These are phyloP conservation scores for Eupithecia subfuscata DNA, from an alignment of 2,888 invertebrate species.

Conservation along the genomic window DNA sequence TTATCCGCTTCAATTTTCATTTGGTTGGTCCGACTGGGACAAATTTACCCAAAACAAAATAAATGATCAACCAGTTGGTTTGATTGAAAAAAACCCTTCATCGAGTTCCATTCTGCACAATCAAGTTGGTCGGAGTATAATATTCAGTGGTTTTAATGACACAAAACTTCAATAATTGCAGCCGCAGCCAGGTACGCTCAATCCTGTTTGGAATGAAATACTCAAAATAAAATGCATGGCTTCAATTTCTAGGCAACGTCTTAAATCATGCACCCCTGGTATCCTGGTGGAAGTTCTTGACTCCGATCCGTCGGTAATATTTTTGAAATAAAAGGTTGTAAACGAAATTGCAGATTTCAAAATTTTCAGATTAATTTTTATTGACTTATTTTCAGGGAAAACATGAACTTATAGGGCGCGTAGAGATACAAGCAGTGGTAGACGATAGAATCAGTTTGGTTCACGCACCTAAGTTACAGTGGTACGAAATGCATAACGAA, in stretches of 20 bases:
- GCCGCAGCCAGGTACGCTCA: conserved; percentile 51
- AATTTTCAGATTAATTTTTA: background rate
- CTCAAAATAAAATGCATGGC: conserved; percentile 59
- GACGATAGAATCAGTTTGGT: conserved; percentile 53
- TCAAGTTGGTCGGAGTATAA: too few species aligned
- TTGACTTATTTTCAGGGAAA: conserved; percentile 50
- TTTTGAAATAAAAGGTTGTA: background rate
- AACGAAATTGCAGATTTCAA: background rate
- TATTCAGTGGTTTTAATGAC: background rate
- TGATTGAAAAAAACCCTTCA: too few species aligned
- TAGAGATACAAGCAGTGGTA: conserved; percentile 54
- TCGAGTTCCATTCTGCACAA: too few species aligned
- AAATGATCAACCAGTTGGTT: too few species aligned
- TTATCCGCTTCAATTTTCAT: too few species aligned
- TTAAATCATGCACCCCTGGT: conserved; percentile 64
- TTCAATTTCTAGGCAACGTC: conserved; percentile 54
- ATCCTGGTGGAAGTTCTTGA: conserved; percentile 75
- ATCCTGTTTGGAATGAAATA: conserved; percentile 69
- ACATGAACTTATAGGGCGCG: conserved; percentile 61
- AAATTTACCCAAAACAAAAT: too few species aligned
- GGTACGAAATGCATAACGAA: conserved; percentile 73
- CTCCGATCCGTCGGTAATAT: conserved; percentile 58
- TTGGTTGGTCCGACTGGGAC: too few species aligned
- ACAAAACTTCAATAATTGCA: conserved; percentile 41
- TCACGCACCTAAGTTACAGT: conserved; percentile 74